A percentile compares a stretch with the other conserved stretches of the same genome.
These are phyloP conservation scores for Colistium nudipinnis DNA, from an alignment of 2,113 vertebrate species.

Conservation along the genomic window DNA sequence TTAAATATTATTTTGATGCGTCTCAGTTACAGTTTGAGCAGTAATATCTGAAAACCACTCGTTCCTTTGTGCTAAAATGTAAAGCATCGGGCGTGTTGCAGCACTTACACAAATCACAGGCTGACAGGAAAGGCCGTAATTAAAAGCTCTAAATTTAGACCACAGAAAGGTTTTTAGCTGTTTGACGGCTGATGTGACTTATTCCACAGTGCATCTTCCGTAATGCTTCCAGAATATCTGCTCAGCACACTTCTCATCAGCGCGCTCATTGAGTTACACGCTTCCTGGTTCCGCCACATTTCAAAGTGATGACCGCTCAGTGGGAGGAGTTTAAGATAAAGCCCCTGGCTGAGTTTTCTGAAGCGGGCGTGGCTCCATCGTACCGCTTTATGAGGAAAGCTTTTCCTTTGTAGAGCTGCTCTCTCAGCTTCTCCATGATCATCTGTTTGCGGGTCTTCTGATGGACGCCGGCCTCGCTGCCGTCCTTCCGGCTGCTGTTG, in stretches of 20 bases:
- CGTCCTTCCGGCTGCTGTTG: conserved; percentile 90
- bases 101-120: conserved; percentile 53
- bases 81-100: conserved; percentile 33
- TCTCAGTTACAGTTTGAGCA: conserved; percentile 8
- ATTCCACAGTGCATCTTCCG: conserved; percentile 16
- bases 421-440: conserved; percentile 90
- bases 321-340: neutral
- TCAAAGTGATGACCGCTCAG: neutral
- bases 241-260: conserved; percentile 26
- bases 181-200: conserved; percentile 16
- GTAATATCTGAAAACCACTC: conserved; percentile 39
- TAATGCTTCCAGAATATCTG: conserved; percentile 21
- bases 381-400: conserved; percentile 90
- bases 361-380: conserved; percentile 46
- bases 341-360: no score
- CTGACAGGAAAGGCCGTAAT: conserved; percentile 57
- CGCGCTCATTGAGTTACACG: neutral
- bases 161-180: conserved; percentile 46
- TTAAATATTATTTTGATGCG: neutral
- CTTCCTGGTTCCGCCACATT: neutral
- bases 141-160: conserved; percentile 56
- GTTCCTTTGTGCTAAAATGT: conserved; percentile 41
- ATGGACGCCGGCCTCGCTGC: conserved; percentile 87
- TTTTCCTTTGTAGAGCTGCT: conserved; percentile 91
- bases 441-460: conserved; percentile 91